Conservation (phyloP, 1,140 invertebrate species). For the Hycleus cichorii region DNA sequence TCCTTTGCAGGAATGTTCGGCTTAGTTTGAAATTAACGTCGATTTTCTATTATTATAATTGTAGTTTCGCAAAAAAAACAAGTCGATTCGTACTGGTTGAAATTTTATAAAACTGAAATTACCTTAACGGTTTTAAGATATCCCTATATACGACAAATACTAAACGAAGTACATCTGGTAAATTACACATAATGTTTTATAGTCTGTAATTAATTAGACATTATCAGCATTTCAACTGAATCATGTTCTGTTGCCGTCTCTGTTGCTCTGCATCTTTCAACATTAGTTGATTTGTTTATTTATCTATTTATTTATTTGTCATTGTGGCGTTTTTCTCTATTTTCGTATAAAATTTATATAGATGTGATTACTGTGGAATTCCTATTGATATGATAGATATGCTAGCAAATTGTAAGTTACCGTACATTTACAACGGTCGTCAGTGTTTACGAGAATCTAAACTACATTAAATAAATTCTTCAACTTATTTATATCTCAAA, state of each 20-base stretch:
- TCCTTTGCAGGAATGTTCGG: no score
- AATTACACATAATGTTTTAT: conserved; percentile 18
- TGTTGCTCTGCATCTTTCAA: no score
- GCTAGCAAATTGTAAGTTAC: conserved; percentile 18
- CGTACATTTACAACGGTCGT: conserved; percentile 23
- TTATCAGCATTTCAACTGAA: conserved; percentile 8
- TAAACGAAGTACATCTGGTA: conserved; percentile 4
- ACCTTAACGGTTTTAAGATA: no score
- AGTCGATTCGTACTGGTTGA: no score
- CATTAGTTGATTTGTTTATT: no score
- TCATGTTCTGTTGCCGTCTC: no score
- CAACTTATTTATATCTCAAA: conserved; percentile 19
- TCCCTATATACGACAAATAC: no score
- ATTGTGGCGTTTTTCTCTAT: conserved; percentile 3
- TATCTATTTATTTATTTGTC: neutral
- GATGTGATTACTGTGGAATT: conserved; percentile 1
- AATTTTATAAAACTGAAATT: no score
- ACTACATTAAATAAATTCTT: conserved; percentile 17
- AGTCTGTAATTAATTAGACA: conserved; percentile 17
- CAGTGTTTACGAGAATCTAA: conserved; percentile 17
- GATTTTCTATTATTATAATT: no score
- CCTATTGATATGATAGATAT: conserved; percentile 16
- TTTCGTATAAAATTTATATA: conserved; percentile 1
- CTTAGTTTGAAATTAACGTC: no score
- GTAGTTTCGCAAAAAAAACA: no score